phyloP scores from a whole-genome alignment of 2,888 invertebrate genomes.

The Sphecodes monilicornis region DNA sequence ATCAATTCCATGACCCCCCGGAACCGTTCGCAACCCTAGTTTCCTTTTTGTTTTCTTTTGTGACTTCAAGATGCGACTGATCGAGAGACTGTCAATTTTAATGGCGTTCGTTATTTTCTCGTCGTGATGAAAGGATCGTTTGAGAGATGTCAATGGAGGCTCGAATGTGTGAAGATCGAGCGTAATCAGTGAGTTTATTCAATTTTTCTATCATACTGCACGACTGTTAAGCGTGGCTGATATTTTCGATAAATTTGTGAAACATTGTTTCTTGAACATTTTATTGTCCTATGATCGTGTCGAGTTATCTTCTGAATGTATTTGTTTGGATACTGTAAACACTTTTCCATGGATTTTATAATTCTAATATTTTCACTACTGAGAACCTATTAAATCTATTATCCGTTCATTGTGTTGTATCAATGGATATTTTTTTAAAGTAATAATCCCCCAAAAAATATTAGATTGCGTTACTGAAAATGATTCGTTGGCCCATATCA shows the following conservation, averaged over 20 bases:
- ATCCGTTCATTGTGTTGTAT: too few species aligned
- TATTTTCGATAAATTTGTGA: too few species aligned
- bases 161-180: not conserved
- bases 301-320: not conserved
- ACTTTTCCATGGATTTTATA: not conserved
- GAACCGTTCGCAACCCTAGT: not conserved
- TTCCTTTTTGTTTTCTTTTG: not conserved
- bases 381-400: too few species aligned
- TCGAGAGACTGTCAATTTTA: not conserved
- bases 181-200: conserved; percentile 36
- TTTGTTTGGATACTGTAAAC: not conserved
- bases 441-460: too few species aligned
- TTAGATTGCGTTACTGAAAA: too few species aligned
- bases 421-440: too few species aligned
- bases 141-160: conserved; percentile 2
- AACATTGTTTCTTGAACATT: not conserved
- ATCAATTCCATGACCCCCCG: not conserved
- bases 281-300: not conserved
- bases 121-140: conserved; percentile 22
- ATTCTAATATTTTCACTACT: too few species aligned
- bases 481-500: too few species aligned
- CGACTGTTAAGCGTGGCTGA: too few species aligned
- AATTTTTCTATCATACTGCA: not conserved
- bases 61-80: conserved; percentile 18
- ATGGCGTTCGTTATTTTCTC: not conserved